Percentiles rank a stretch among this genome's conserved stretches.
Conservation (phyloP, 2,113 vertebrate species). For the Colossoma macropomum region DNA sequence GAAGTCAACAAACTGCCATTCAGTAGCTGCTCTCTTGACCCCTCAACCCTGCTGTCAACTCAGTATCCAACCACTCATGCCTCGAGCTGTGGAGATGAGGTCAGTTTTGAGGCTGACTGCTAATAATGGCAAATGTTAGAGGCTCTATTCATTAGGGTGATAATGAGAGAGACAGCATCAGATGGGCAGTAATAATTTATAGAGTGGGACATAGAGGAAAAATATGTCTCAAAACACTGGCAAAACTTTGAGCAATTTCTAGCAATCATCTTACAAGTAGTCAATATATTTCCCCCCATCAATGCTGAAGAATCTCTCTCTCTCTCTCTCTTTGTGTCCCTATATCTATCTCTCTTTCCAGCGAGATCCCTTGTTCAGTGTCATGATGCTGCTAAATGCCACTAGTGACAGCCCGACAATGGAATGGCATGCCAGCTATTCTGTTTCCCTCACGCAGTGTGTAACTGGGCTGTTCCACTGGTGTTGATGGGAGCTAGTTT, state of each 20-base stretch:
- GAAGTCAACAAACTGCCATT: conserved; percentile 38
- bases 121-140: conserved; percentile 30
- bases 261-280: conserved; percentile 30
- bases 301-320: conserved; percentile 21
- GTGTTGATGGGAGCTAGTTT: conserved; percentile 26
- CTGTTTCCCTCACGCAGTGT: conserved; percentile 25
- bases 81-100: conserved; percentile 20
- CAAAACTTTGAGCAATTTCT: conserved; percentile 43
- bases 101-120: conserved; percentile 1
- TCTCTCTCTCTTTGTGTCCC: neutral
- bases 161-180: conserved; percentile 31
- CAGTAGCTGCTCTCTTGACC: conserved; percentile 39
- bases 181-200: conserved; percentile 30
- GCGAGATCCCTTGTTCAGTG: conserved; percentile 20
- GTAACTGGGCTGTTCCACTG: neutral
- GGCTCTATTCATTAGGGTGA: conserved; percentile 25
- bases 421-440: conserved; percentile 50
- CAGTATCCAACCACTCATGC: conserved; percentile 10
- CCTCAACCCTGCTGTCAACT: conserved; percentile 29
- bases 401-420: conserved; percentile 49
- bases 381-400: conserved; percentile 44
- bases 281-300: conserved; percentile 27
- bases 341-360: conserved; percentile 11
- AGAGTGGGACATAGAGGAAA: neutral
- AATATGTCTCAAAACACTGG: conserved; percentile 41